Conservation (phyloP, 2,888 invertebrate genomes). For the Exocentrus adspersus region DNA sequence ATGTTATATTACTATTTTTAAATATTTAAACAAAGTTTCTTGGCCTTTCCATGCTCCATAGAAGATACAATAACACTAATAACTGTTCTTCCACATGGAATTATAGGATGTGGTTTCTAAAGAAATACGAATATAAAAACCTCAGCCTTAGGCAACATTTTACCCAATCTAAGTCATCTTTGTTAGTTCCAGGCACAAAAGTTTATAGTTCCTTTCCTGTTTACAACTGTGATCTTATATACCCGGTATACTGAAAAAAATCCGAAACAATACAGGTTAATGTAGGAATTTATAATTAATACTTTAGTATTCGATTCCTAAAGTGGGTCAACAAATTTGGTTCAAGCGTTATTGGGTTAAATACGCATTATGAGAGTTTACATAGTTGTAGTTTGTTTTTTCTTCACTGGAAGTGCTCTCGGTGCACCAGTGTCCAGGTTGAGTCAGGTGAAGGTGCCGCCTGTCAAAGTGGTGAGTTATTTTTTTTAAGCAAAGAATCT, state of each 20-base stretch:
- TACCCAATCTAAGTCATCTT: background rate
- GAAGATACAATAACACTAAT: too few relatives aligned
- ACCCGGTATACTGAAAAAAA: constrained; percentile 8
- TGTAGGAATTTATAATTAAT: background rate
- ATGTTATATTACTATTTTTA: too few relatives aligned
- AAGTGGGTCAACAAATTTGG: constrained; percentile 10
- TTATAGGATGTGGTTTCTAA: constrained; percentile 14
- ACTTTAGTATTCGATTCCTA: background rate
- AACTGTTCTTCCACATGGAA: background rate
- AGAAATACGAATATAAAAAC: background rate
- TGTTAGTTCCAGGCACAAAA: background rate
- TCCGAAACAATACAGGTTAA: constrained; percentile 3
- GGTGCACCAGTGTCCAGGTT: background rate
- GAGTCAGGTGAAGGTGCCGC: background rate
- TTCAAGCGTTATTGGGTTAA: background rate
- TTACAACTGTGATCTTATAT: background rate
- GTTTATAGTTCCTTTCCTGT: background rate
- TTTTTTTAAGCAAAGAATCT: too few relatives aligned
- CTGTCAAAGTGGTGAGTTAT: constrained; percentile 2
- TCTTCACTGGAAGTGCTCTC: background rate
- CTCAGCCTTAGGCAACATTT: constrained; percentile 2
- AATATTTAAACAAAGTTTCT: background rate
- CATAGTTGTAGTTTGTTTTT: background rate
- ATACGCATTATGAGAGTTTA: background rate
- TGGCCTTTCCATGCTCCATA: background rate